Evolutionary conservation across 2,113 vertebrate species (phyloP), one percentile per base, ranked within the genome.

Genomic region (Campylomormyrus numenius): DNA sequence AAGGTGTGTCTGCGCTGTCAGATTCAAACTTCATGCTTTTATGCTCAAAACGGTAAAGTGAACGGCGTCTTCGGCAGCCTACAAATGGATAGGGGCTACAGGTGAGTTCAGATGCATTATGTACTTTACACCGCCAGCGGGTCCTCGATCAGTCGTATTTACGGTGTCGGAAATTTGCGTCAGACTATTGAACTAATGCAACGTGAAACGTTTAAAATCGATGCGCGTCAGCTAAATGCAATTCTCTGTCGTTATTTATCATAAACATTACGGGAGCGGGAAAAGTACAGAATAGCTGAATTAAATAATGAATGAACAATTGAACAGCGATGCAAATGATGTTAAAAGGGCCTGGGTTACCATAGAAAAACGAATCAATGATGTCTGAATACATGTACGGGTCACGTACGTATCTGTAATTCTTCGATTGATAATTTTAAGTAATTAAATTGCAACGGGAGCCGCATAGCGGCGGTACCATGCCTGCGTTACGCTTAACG

Each of bases 281-380:
- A 50, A 3, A 46, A 48, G 46, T 84, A 31, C 19, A 45, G 87
- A 91, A 48, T 70, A 53, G 89, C 3, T 74, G 9, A 85, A 90
- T 91, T 91, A 89, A 91, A 93, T 90, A 89, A 91, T 84, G 77
- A 89, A 87, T 83, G 48, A 91, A 52, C 66, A 88, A 88, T 21
- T 8, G 70, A 87, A 7, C 89, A 88, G 87, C 27, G 10, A 77
- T 56, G 46, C 19, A 27, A 89, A 86, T 87, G 31, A 50, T 46
- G 39, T 49, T 10, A 62, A 88, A 58, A 70, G 70, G 93, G 92
- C 92, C 92, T 85, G 58, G 90, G 88, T 27, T 91, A 52, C 89
- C 90, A 87, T 48, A 49, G 21, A 56, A 92, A 91, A 91, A 91
- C 83, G 87, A 24, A 17, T 45, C 49, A 85, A 83, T 86, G 80